Conservation (phyloP, 2,797 vertebrate species). For the Enteromius anoplus region DNA sequence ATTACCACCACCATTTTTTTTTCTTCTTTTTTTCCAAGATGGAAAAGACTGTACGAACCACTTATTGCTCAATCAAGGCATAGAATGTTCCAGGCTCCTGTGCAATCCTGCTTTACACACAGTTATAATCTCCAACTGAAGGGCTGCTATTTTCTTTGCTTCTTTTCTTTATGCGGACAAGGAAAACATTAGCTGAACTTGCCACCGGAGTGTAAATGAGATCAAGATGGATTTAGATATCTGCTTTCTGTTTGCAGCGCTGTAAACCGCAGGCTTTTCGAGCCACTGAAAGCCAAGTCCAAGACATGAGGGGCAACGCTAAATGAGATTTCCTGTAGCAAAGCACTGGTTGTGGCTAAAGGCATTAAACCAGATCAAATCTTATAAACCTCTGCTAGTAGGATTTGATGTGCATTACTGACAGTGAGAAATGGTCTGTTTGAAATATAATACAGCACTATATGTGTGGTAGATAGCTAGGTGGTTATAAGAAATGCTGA, state of each 20-base stretch:
- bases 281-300: slow-evolving; percentile 66
- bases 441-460: slow-evolving; percentile 81
- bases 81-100: slow-evolving; percentile 47
- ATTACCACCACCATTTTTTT: slow-evolving; percentile 64
- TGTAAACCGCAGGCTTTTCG: slow-evolving; percentile 69
- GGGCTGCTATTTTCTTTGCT: slow-evolving; percentile 56
- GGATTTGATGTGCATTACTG: slow-evolving; percentile 82
- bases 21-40: slow-evolving; percentile 48
- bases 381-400: slow-evolving; percentile 75
- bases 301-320: slow-evolving; percentile 71
- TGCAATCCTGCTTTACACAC: slow-evolving; percentile 59
- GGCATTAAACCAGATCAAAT: slow-evolving; percentile 75
- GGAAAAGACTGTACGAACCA: slow-evolving; percentile 66
- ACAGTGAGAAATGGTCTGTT: slow-evolving; percentile 79
- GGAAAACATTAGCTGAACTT: slow-evolving; percentile 78
- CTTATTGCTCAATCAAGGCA: slow-evolving; percentile 64
- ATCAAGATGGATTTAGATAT: slow-evolving; percentile 77
- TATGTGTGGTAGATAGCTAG: slow-evolving; percentile 54
- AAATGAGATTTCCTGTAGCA: slow-evolving; percentile 78
- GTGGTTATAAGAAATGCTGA: slow-evolving; percentile 23
- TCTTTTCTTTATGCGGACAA: slow-evolving; percentile 56
- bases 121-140: slow-evolving; percentile 50
- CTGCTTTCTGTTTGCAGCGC: slow-evolving; percentile 71
- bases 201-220: slow-evolving; percentile 75
- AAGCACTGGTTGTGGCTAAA: slow-evolving; percentile 75